These are phyloP conservation scores for Australoheros scitulus DNA, from an alignment of 2,113 vertebrate genomes.

Conservation along the genomic window DNA sequence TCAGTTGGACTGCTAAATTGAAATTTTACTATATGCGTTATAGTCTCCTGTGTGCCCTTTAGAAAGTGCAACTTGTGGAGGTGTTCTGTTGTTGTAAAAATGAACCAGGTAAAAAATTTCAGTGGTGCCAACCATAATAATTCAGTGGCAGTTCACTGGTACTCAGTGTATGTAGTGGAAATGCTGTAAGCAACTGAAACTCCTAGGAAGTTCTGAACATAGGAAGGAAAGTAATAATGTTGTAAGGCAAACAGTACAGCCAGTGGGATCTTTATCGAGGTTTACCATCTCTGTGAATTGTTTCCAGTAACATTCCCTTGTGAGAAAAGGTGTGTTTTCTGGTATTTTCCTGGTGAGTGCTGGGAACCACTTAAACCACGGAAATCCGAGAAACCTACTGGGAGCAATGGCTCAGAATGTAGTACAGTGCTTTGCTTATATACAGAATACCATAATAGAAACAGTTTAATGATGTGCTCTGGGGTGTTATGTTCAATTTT, in stretches of 20 bases:
- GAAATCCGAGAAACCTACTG: slow-evolving; percentile 36
- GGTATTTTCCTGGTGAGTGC: slow-evolving; percentile 4
- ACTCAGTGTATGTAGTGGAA: background rate
- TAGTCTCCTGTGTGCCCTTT: background rate
- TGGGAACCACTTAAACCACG: slow-evolving; percentile 40
- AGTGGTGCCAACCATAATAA: background rate
- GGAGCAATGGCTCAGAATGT: slow-evolving; percentile 10
- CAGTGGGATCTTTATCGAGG: background rate
- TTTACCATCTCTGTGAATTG: slow-evolving; percentile 25
- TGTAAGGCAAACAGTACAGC: background rate
- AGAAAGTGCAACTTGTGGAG: background rate
- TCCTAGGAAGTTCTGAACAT: background rate
- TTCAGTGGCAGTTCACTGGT: background rate
- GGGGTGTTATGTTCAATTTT: slow-evolving; percentile 63
- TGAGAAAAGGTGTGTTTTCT: slow-evolving; percentile 25
- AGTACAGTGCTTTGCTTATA: slow-evolving; percentile 35
- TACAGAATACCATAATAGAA: slow-evolving; percentile 52
- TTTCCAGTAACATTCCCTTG: slow-evolving; percentile 8
- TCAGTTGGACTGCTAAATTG: background rate
- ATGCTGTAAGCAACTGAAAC: background rate
- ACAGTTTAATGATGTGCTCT: slow-evolving; percentile 67
- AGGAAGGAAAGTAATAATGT: background rate
- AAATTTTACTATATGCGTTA: background rate
- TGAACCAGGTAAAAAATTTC: background rate
- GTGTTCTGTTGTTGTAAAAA: background rate